Evolutionary conservation across 2,888 invertebrate species (phyloP).

Genomic region (Lysandra bellargus): DNA sequence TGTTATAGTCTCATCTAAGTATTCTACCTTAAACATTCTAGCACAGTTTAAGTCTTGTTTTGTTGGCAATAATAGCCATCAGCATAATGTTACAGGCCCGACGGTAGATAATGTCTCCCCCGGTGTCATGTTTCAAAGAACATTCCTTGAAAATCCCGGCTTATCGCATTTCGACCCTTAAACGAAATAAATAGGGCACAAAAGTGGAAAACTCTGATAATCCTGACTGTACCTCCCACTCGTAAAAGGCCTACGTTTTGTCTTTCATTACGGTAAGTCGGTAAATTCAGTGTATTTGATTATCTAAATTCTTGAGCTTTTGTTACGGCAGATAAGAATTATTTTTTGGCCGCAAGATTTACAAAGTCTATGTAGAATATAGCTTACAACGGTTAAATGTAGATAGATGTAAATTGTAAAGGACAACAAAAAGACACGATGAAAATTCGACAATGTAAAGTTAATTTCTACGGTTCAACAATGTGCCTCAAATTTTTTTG

Average conservation of each 20-base stretch:
- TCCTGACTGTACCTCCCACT: not conserved
- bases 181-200: not conserved
- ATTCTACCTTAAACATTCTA: not conserved
- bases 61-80: conserved; percentile 39
- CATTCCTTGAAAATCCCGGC: conserved; percentile 40
- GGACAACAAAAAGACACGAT: not conserved
- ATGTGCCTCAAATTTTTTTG: not conserved
- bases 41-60: conserved; percentile 14
- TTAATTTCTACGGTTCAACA: not conserved
- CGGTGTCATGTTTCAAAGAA: conserved; percentile 68
- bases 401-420: not conserved
- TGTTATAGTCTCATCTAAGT: not conserved
- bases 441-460: not conserved
- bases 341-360: not conserved
- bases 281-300: not conserved
- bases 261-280: not conserved
- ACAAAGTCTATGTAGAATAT: not conserved
- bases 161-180: not conserved
- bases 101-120: conserved; percentile 46
- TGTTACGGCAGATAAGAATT: not conserved
- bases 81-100: conserved; percentile 35
- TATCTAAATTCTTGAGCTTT: conserved; percentile 2
- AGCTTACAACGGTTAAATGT: not conserved
- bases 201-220: not conserved
- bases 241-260: not conserved